Conservation (phyloP, 2,888 invertebrate species). For the Leptinotarsa juncta region DNA sequence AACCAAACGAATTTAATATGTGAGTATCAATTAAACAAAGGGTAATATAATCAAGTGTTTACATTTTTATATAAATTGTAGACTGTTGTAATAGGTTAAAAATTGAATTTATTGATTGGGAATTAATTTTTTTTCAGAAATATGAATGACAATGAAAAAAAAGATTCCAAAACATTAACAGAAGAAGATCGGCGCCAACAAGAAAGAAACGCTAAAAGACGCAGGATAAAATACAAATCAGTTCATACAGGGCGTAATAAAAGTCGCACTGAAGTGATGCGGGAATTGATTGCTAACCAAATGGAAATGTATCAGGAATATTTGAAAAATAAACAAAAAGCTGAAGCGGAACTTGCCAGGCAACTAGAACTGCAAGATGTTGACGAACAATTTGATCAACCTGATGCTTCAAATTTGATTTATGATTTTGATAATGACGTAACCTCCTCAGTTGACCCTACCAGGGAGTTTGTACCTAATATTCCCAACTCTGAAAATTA, state of each 20-base stretch:
- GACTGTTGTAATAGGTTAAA: not conserved
- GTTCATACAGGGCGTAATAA: conserved; percentile 69
- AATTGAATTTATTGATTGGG: not conserved
- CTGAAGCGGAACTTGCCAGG: conserved; percentile 24
- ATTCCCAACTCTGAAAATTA: not conserved
- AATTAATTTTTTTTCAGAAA: conserved; percentile 39
- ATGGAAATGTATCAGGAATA: conserved; percentile 62
- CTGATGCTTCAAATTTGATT: conserved; percentile 30
- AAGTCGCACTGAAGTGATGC: conserved; percentile 71
- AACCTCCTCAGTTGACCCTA: not conserved
- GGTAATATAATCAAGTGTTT: not conserved
- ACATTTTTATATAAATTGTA: no score
- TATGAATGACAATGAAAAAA: conserved; percentile 42
- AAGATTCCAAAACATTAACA: conserved; percentile 60
- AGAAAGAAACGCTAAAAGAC: conserved; percentile 72
- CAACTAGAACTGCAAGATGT: conserved; percentile 26
- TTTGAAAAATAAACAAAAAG: conserved; percentile 30
- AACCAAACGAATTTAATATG: conserved; percentile 62
- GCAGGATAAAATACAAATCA: conserved; percentile 70
- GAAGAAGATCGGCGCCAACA: conserved; percentile 67
- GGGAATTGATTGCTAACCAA: conserved; percentile 72
- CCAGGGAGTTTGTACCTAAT: not conserved
- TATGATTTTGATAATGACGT: conserved; percentile 32
- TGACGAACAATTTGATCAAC: conserved; percentile 35
- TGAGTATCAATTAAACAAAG: conserved; percentile 52